These are phyloP conservation scores for Tachina lurida DNA, from an alignment of 2,888 invertebrate genomes.

Conservation along the genomic window DNA sequence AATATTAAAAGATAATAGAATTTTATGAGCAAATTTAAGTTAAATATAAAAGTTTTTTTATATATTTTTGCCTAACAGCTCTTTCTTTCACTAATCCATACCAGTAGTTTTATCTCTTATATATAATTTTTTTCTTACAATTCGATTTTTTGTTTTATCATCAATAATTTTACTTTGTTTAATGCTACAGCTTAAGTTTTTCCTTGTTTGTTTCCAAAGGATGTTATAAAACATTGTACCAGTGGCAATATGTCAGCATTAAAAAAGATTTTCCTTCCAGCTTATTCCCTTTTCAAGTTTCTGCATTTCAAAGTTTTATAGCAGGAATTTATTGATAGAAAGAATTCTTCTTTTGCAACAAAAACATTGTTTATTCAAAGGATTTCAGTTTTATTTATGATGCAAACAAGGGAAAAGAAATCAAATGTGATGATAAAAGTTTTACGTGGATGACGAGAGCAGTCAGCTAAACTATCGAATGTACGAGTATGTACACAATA, in stretches of 20 bases:
- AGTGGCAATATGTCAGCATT: slow-evolving; percentile 62
- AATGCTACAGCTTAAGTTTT: slow-evolving; percentile 18
- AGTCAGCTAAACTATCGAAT: not conserved
- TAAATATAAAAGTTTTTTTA: not conserved
- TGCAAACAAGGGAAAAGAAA: slow-evolving; percentile 25
- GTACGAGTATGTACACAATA: slow-evolving; percentile 24
- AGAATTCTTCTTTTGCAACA: slow-evolving; percentile 24
- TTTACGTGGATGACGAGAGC: slow-evolving; percentile 28
- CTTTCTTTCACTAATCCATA: slow-evolving; percentile 1
- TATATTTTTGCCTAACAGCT: not conserved
- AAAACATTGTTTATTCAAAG: slow-evolving; percentile 66
- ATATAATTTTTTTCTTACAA: not conserved
- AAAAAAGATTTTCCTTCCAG: slow-evolving; percentile 49
- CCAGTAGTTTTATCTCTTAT: not conserved
- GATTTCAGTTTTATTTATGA: slow-evolving; percentile 61
- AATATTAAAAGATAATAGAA: too few species aligned
- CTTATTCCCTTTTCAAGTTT: slow-evolving; percentile 42
- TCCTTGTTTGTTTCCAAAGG: slow-evolving; percentile 33
- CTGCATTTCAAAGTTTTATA: slow-evolving; percentile 27
- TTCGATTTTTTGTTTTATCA: slow-evolving; percentile 54
- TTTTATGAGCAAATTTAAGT: not conserved
- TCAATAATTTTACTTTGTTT: slow-evolving; percentile 36
- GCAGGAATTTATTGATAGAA: slow-evolving; percentile 46
- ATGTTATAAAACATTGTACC: slow-evolving; percentile 49
- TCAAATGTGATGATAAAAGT: slow-evolving; percentile 36